Evolutionary conservation across 2,888 invertebrate species (phyloP).

Genomic region (Linyphia triangularis): DNA sequence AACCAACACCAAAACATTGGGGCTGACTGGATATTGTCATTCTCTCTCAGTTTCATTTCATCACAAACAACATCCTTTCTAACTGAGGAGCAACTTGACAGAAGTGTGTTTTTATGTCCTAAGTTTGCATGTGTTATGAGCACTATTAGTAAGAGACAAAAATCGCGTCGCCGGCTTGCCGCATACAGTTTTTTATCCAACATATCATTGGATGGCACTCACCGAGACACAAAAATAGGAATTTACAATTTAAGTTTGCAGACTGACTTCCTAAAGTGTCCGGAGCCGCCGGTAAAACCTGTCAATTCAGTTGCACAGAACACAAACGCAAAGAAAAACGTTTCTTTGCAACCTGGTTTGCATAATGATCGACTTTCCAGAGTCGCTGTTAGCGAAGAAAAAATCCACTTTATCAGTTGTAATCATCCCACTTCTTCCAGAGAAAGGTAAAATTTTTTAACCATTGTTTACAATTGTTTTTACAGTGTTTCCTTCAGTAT

Average conservation of each 20-base stretch:
- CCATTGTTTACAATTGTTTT: neutral
- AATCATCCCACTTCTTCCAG: constrained; percentile 47
- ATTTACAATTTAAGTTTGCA: constrained; percentile 71
- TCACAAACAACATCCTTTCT: constrained; percentile 21
- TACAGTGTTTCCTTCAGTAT: neutral
- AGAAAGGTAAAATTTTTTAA: constrained; percentile 56
- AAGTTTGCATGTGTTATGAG: constrained; percentile 76
- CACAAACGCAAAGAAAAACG: constrained; percentile 41
- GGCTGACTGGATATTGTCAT: neutral
- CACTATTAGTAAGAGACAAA: constrained; percentile 78
- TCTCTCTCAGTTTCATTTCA: constrained; percentile 13
- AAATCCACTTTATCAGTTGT: constrained; percentile 38
- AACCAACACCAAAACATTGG: neutral
- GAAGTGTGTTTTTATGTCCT: constrained; percentile 27
- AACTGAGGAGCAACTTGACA: neutral
- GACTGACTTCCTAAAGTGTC: constrained; percentile 61
- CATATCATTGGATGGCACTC: constrained; percentile 95
- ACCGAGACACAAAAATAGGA: constrained; percentile 83
- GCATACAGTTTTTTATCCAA: constrained; percentile 96
- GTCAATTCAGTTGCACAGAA: neutral
- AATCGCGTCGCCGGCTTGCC: constrained; percentile 78
- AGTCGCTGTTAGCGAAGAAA: constrained; percentile 67
- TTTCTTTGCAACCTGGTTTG: constrained; percentile 12
- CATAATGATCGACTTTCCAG: constrained; percentile 57
- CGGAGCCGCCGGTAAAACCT: constrained; percentile 40